A percentile compares a stretch with the other conserved stretches of the same genome.
phyloP scores from a whole-genome alignment of 2,797 vertebrate species.

The Australoheros facetus region DNA sequence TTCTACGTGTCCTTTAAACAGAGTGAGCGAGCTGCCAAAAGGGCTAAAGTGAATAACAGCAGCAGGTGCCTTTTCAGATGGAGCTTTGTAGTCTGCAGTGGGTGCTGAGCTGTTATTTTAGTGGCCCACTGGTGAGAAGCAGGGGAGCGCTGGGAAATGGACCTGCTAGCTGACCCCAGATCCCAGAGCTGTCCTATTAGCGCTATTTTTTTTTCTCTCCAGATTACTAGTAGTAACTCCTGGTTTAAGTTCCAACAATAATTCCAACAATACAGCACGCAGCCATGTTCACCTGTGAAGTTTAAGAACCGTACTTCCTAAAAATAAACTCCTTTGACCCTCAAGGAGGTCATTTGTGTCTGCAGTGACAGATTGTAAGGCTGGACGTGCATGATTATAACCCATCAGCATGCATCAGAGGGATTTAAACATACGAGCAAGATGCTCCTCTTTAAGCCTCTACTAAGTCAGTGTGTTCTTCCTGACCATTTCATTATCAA shows the following conservation, averaged over 20 bases:
- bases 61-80: conserved; percentile 85
- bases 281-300: conserved; percentile 10
- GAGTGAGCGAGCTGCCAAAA: conserved; percentile 80
- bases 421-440: conserved; percentile 78
- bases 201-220: conserved; percentile 44
- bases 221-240: conserved; percentile 7
- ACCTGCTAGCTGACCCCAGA: conserved; percentile 80
- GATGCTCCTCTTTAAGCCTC: conserved; percentile 74
- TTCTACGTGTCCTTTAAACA: conserved; percentile 80
- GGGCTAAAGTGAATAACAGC: conserved; percentile 82
- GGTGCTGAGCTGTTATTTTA: conserved; percentile 85
- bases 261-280: conserved; percentile 1
- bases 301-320: conserved; percentile 44
- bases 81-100: conserved; percentile 81
- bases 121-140: conserved; percentile 76
- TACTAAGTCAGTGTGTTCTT: conserved; percentile 81
- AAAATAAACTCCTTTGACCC: conserved; percentile 69
- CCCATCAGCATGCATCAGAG: conserved; percentile 78
- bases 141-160: conserved; percentile 84
- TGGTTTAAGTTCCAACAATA: neutral
- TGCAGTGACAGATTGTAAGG: conserved; percentile 73
- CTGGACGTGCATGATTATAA: conserved; percentile 75
- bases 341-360: conserved; percentile 71
- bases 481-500: conserved; percentile 82
- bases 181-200: conserved; percentile 80